A percentile compares a stretch with the other conserved stretches of the same genome.
Conservation (phyloP, 1,140 invertebrate genomes). For the Neodiprion pinetum region DNA sequence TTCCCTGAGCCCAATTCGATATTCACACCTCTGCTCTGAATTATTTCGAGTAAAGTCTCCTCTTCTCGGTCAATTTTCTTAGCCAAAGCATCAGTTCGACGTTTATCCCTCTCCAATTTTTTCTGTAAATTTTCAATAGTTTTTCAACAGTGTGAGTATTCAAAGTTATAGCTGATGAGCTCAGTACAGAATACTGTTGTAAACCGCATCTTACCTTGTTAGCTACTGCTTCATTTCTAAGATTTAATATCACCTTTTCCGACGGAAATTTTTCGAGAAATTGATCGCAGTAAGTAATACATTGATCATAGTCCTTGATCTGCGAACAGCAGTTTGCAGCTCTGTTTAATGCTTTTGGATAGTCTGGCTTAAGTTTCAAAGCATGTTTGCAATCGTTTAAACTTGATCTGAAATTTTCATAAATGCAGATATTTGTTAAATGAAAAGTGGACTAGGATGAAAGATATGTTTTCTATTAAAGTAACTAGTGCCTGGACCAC, state of each 20-base stretch:
- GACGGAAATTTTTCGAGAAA: constrained; percentile 66
- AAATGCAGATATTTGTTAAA: not conserved
- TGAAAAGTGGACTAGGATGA: not conserved
- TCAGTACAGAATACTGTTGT: constrained; percentile 1
- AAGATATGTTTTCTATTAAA: too few species aligned
- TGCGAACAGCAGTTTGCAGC: constrained; percentile 77
- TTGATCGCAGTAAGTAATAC: constrained; percentile 76
- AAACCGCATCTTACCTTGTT: constrained; percentile 54
- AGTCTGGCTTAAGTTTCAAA: constrained; percentile 77
- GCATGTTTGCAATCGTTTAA: constrained; percentile 80
- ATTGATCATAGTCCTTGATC: constrained; percentile 75
- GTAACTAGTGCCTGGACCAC: too few species aligned
- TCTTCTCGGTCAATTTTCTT: constrained; percentile 67
- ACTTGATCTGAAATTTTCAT: constrained; percentile 63
- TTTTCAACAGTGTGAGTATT: constrained; percentile 15
- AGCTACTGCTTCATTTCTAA: constrained; percentile 67
- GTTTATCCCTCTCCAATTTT: constrained; percentile 65
- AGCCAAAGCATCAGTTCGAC: constrained; percentile 66
- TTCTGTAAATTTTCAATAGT: constrained; percentile 55
- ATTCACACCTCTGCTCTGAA: constrained; percentile 63
- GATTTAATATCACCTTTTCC: constrained; percentile 65
- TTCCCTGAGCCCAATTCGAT: constrained; percentile 49
- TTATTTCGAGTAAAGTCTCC: constrained; percentile 63
- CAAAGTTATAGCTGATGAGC: not conserved
- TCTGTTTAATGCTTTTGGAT: constrained; percentile 80